Evolutionary conservation across 2,888 invertebrate genomes (phyloP).

Genomic region (Prosopocoilus inquinatus): DNA sequence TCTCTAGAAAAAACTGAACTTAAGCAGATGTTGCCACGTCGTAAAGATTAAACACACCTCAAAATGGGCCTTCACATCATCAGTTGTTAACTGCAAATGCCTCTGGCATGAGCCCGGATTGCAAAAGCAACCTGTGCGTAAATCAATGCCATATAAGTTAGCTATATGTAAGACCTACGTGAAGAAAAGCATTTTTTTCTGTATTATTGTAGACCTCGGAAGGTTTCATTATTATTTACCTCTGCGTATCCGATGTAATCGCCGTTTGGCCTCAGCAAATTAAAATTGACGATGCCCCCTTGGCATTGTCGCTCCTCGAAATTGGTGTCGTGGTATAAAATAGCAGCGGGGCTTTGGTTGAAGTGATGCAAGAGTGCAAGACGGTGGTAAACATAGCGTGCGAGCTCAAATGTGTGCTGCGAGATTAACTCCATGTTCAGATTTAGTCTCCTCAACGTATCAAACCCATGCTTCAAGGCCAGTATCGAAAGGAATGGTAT

Average conservation of each 20-base stretch:
- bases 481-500: slow-evolving; percentile 82
- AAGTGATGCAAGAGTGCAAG: slow-evolving; percentile 65
- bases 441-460: slow-evolving; percentile 64
- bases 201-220: background rate
- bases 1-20: slow-evolving; percentile 49
- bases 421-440: slow-evolving; percentile 67
- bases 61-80: slow-evolving; percentile 73
- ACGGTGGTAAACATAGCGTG: slow-evolving; percentile 67
- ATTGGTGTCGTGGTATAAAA: slow-evolving; percentile 71
- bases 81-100: slow-evolving; percentile 67
- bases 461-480: slow-evolving; percentile 79
- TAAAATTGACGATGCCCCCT: slow-evolving; percentile 88
- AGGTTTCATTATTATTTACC: slow-evolving; percentile 51
- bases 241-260: slow-evolving; percentile 85
- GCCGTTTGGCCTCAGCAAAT: slow-evolving; percentile 74
- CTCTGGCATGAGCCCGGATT: slow-evolving; percentile 93
- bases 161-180: slow-evolving; percentile 89
- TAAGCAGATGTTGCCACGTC: background rate
- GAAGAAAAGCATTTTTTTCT: slow-evolving; percentile 29
- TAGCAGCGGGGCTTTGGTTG: slow-evolving; percentile 68
- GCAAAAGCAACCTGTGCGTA: slow-evolving; percentile 95
- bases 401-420: slow-evolving; percentile 72
- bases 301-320: slow-evolving; percentile 65
- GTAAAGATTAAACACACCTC: slow-evolving; percentile 51
- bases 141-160: slow-evolving; percentile 77